Base-by-base conservation (phyloP, 1,140 invertebrate genomes). In the Macrobrachium nipponense region DNA sequence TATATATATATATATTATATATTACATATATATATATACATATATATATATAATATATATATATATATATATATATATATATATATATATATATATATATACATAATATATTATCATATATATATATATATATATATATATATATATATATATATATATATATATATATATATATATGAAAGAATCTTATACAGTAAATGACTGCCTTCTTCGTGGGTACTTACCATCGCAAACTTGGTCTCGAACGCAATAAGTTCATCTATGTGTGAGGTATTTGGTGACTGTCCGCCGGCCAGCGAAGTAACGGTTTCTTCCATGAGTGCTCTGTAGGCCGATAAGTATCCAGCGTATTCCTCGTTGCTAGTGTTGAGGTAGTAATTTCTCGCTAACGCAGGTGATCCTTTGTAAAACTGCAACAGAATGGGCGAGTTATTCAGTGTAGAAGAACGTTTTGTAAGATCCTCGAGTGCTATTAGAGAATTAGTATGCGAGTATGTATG, bases 241-340 rank as follows among this genome's bases (percentile, higher is more conserved):
- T 94, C 94, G 89, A 94, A 94, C 20, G 92, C 89, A 17, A 94
- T 87, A 82, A 94, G 91, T 14, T 92, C 92, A 18, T 92, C 91
- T 82, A 89, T 68, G 91, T 90, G 59, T 90, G 88, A 88, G 43
- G 91, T 90, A 43, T 91, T 92, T 5, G 90, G 88, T n/a, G 90
- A 88, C 59, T 90, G 88, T 7, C 91, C 90, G 10, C 91, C 92
- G 43, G 91, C 91, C n/a, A 94, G 89, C 5, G 92, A 90, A 5
- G 91, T 79, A n/a, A 91, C 89, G 5, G 91, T 90, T 76, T 92
- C 91, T 4, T 89, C 83, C 14, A 92, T 88, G 5, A 92, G 88
- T 5, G 90, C 89, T 61, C 90, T 89, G 88, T 92, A 92, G 0
- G 90, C 90, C 2, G 89, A 77, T 15, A 92, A 59, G 83, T 92